phyloP scores from a whole-genome alignment of 2,888 invertebrate species.

The Sturmia bella region DNA sequence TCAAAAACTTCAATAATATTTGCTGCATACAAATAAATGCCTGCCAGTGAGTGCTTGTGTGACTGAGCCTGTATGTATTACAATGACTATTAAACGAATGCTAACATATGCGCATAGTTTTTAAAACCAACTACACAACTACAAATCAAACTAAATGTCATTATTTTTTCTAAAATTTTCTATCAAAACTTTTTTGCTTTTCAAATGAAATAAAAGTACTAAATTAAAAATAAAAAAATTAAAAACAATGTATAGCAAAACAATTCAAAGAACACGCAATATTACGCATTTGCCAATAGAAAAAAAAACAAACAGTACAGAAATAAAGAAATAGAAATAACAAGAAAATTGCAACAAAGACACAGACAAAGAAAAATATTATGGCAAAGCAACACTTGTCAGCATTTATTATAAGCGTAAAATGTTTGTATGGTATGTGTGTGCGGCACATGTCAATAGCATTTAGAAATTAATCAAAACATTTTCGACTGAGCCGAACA shows the following conservation, averaged over 20 bases:
- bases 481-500: conserved; percentile 32
- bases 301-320: conserved; percentile 2
- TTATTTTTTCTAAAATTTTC: conserved; percentile 48
- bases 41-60: conserved; percentile 24
- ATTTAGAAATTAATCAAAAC: conserved; percentile 35
- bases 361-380: conserved; percentile 16
- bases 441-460: conserved; percentile 64
- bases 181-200: conserved; percentile 44
- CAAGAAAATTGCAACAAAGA: conserved; percentile 21
- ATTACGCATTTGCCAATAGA: conserved; percentile 61
- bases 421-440: conserved; percentile 58
- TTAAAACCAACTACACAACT: conserved; percentile 53
- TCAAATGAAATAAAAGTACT: conserved; percentile 8
- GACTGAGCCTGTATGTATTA: conserved; percentile 19
- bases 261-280: conserved; percentile 63
- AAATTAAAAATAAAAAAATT: background rate
- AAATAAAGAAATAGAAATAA: conserved; percentile 38
- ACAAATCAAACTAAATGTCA: conserved; percentile 68
- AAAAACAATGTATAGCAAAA: conserved; percentile 19
- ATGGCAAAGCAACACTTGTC: conserved; percentile 54
- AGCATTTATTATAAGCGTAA: conserved; percentile 47
- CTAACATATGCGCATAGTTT: conserved; percentile 68
- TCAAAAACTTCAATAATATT: conserved; percentile 64
- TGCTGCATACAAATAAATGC: conserved; percentile 25
- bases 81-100: conserved; percentile 55